A percentile compares a stretch with the other conserved stretches of the same genome.
Evolutionary conservation across 1,140 invertebrate genomes (phyloP).

Genomic region (Plutomurus gul): DNA sequence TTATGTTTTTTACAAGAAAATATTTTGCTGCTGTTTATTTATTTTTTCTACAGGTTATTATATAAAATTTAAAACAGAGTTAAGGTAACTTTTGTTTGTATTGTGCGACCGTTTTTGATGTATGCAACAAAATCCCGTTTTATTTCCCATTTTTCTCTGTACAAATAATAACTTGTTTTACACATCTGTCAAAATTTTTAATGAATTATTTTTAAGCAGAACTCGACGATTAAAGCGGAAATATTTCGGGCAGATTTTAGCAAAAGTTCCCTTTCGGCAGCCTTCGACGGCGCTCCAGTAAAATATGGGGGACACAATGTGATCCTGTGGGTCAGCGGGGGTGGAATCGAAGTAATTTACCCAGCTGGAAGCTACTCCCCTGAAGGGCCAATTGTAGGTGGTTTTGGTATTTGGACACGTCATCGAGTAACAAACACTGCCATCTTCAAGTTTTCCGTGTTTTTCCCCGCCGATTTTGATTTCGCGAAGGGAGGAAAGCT

Average conservation of each 20-base stretch:
- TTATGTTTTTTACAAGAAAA: too few relatives aligned
- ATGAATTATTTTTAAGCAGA: not conserved
- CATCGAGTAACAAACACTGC: conserved; percentile 5
- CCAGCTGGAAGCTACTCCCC: conserved; percentile 44
- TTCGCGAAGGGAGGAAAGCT: conserved; percentile 34
- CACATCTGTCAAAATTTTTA: too few relatives aligned
- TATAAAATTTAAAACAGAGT: too few relatives aligned
- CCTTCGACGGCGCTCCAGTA: conserved; percentile 31
- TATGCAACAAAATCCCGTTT: too few relatives aligned
- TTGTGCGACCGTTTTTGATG: too few relatives aligned
- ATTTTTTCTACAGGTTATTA: too few relatives aligned
- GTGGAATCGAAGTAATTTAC: conserved; percentile 38
- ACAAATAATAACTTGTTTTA: too few relatives aligned
- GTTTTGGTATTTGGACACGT: conserved; percentile 39
- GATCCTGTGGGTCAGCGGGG: conserved; percentile 23
- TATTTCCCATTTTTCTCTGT: too few relatives aligned
- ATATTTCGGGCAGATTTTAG: conserved; percentile 27
- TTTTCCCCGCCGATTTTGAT: conserved; percentile 40
- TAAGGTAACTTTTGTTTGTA: too few relatives aligned
- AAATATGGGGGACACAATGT: conserved; percentile 40
- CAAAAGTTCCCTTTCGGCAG: conserved; percentile 22
- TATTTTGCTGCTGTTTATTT: too few relatives aligned
- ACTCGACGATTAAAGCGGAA: not conserved
- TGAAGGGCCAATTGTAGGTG: conserved; percentile 30
- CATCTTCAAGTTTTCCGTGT: conserved; percentile 39